Evolutionary conservation across 2,888 invertebrate species (phyloP).

Genomic region (Desoria tigrina): DNA sequence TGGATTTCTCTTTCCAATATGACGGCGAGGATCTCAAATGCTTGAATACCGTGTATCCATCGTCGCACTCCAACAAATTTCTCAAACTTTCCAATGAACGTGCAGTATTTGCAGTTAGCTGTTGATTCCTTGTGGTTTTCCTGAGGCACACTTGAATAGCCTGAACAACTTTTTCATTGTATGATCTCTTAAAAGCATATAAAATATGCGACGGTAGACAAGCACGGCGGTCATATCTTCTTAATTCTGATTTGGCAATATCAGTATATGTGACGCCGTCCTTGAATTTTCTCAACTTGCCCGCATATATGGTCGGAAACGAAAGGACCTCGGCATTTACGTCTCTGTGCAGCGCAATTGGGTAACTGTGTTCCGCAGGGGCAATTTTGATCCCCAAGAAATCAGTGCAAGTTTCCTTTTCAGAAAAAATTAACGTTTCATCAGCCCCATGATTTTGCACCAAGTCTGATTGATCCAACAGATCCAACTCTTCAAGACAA

Average conservation of each 20-base stretch:
- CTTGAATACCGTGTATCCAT: conserved; percentile 33
- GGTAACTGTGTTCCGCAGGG: conserved; percentile 19
- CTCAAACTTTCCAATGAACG: background rate
- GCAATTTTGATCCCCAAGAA: conserved; percentile 2
- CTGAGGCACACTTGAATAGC: conserved; percentile 20
- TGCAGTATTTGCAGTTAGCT: conserved; percentile 26
- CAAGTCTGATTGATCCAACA: too few species aligned
- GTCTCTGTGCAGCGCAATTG: conserved; percentile 11
- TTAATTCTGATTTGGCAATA: conserved; percentile 32
- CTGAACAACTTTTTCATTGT: conserved; percentile 14
- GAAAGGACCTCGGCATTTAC: conserved; percentile 19
- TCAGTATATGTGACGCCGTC: conserved; percentile 3
- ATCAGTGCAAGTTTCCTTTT: too few species aligned
- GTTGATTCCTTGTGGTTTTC: too few species aligned
- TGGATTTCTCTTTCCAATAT: conserved; percentile 27
- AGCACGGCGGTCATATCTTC: conserved; percentile 25
- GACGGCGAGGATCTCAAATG: conserved; percentile 30
- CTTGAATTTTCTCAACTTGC: background rate
- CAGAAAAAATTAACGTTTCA: too few species aligned
- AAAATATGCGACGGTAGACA: conserved; percentile 19
- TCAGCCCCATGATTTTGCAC: too few species aligned
- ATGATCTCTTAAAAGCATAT: conserved; percentile 20
- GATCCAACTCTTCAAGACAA: too few species aligned
- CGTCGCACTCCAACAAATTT: conserved; percentile 26
- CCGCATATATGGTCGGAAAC: conserved; percentile 21